phyloP scores from a whole-genome alignment of 2,113 vertebrate species.

The Hymenochirus boettgeri region DNA sequence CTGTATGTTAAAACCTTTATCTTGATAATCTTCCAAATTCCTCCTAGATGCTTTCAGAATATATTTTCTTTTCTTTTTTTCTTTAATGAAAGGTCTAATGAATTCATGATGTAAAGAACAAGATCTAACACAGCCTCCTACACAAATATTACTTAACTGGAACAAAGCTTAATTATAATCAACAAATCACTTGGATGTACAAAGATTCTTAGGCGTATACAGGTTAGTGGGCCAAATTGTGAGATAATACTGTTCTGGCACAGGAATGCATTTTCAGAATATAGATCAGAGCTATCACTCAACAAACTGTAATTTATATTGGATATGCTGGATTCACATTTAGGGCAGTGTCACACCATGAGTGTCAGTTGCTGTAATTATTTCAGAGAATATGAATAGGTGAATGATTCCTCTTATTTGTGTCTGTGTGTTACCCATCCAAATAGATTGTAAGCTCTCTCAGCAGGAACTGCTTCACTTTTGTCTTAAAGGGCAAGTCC shows the following conservation, averaged over 20 bases:
- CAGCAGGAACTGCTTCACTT: too few species aligned
- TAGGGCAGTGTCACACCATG: too few species aligned
- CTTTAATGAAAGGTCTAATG: not conserved
- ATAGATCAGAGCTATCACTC: not conserved
- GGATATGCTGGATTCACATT: not conserved
- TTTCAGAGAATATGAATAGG: too few species aligned
- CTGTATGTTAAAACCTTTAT: not conserved
- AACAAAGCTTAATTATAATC: slow-evolving; percentile 17
- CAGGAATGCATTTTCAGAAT: not conserved
- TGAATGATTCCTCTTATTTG: too few species aligned
- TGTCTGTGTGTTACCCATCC: too few species aligned
- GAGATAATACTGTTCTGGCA: not conserved
- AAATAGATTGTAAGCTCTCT: too few species aligned
- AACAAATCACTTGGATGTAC: slow-evolving; percentile 10
- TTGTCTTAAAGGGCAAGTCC: too few species aligned
- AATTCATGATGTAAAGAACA: not conserved
- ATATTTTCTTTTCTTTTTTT: not conserved
- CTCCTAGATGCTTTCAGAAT: not conserved
- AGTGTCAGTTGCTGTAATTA: too few species aligned
- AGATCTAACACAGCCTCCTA: slow-evolving; percentile 10
- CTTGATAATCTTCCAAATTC: not conserved
- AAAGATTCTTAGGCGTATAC: slow-evolving; percentile 4
- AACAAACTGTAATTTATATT: not conserved
- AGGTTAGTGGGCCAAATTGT: slow-evolving; percentile 30
- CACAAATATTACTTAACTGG: not conserved